Percentiles rank a stretch among this genome's conserved stretches.
Evolutionary conservation across 1,140 invertebrate species (phyloP).

Genomic region (Hycleus cichorii): DNA sequence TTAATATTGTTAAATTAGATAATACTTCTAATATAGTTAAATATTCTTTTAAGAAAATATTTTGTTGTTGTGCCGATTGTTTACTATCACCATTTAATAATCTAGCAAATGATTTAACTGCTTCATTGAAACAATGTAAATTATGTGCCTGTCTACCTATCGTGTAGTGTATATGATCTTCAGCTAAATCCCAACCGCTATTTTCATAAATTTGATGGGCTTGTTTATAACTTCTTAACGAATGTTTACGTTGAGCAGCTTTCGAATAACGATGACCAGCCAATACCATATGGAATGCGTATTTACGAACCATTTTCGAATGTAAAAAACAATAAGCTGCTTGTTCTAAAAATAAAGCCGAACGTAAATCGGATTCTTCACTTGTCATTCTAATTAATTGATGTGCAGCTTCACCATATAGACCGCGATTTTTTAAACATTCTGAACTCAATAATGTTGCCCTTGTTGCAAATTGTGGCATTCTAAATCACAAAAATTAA

Average conservation of each 20-base stretch:
- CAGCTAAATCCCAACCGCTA: conserved; percentile 81
- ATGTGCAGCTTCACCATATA: conserved; percentile 83
- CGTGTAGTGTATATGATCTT: conserved; percentile 93
- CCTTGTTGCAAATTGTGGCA: conserved; percentile 83
- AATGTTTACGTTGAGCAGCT: conserved; percentile 83
- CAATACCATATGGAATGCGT: conserved; percentile 94
- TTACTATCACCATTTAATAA: conserved; percentile 68
- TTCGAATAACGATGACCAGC: conserved; percentile 90
- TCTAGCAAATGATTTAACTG: conserved; percentile 70
- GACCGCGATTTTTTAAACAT: conserved; percentile 66
- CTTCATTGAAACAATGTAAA: conserved; percentile 66
- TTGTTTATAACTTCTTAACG: conserved; percentile 84
- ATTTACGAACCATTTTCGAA: conserved; percentile 79
- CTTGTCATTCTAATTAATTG: conserved; percentile 92
- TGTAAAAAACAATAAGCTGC: conserved; percentile 87
- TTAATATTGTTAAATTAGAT: neutral
- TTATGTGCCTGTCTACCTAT: conserved; percentile 81
- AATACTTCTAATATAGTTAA: conserved; percentile 71
- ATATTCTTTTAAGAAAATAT: conserved; percentile 81
- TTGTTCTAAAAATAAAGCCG: conserved; percentile 89
- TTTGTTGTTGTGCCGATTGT: conserved; percentile 71
- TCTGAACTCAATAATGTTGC: conserved; percentile 83
- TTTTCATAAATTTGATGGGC: conserved; percentile 81
- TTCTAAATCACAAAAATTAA: conserved; percentile 37
- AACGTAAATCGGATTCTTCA: conserved; percentile 86